A percentile compares a stretch with the other conserved stretches of the same genome.
Conservation (phyloP, 1,140 invertebrate species). For the Drosophila grimshawi region DNA sequence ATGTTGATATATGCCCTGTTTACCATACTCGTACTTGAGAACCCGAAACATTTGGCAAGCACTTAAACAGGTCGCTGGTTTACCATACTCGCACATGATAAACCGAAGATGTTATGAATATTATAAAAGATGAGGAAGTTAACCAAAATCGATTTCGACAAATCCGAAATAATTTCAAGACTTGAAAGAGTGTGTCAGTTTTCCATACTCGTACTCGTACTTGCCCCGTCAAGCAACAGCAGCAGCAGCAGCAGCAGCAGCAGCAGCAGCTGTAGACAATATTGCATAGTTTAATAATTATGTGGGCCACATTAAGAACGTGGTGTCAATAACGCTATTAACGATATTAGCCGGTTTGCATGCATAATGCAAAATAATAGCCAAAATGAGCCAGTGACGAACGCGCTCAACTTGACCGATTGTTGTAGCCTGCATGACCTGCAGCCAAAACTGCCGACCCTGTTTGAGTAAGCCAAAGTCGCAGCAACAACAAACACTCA, state of each 20-base stretch:
- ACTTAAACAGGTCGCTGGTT: neutral
- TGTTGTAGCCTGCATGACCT: conserved; percentile 54
- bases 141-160: too few species aligned
- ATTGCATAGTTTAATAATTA: neutral
- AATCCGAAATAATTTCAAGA: too few species aligned
- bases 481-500: neutral
- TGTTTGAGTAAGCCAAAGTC: conserved; percentile 42
- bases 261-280: neutral
- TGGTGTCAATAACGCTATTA: conserved; percentile 44
- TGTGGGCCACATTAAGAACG: conserved; percentile 46
- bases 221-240: too few species aligned
- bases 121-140: neutral
- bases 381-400: conserved; percentile 15
- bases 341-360: conserved; percentile 40
- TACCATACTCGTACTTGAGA: conserved; percentile 1
- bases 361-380: conserved; percentile 25
- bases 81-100: too few species aligned
- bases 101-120: neutral
- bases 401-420: conserved; percentile 73
- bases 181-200: too few species aligned
- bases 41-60: neutral
- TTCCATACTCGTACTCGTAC: neutral
- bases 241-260: too few species aligned
- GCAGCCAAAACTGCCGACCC: conserved; percentile 33
- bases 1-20: neutral